Evolutionary conservation across 2,797 vertebrate genomes (phyloP), one percentile per base, ranked within the genome.

Genomic region (Tympanoctomys barrerae): DNA sequence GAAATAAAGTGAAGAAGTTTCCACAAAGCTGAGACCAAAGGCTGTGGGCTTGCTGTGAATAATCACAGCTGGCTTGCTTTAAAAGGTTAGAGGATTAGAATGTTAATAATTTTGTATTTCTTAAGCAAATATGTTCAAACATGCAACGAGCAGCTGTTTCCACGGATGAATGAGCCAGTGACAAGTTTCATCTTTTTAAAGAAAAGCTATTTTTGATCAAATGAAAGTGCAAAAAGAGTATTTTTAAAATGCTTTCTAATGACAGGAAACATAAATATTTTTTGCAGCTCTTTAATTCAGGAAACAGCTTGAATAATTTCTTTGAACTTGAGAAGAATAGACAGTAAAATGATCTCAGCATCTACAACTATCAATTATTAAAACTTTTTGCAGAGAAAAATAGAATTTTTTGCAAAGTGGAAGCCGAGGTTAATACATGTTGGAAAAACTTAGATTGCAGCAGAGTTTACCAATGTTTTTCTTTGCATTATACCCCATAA

Each of bases 91-190:
- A 94, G 96, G 90, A 97, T 97, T 96, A 96, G 96, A 96, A 97
- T 96, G 95, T 91, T 97, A 97, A 97, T 97, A 97, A 97, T 96
- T 97, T 95, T 97, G 95, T 96, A 96, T 97, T 97, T 97, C 94
- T 97, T 95, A 97, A 97, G 97, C 92, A 97, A 98, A 95, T 97
- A 97, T 94, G 92, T 97, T 97, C 91, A 96, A 96, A 97, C 87
- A 97, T 93, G 81, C 80, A 94, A 90, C 42, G 78, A 94, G 64
- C 97, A 97, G 96, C 96, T 97, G 96, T 95, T 97, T 52, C 79
- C 84, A 77, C 78, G 93, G 92, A 94, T 94, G 71, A 97, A 89
- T 88, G 89, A 96, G 77, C 92, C 73, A 89, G 89, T 85, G 94
- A 98, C 89, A 97, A 96, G 94, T 95, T 94, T 93, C 89, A 71